phyloP scores from a whole-genome alignment of 1,140 invertebrate genomes.

The Ganaspis sp. region DNA sequence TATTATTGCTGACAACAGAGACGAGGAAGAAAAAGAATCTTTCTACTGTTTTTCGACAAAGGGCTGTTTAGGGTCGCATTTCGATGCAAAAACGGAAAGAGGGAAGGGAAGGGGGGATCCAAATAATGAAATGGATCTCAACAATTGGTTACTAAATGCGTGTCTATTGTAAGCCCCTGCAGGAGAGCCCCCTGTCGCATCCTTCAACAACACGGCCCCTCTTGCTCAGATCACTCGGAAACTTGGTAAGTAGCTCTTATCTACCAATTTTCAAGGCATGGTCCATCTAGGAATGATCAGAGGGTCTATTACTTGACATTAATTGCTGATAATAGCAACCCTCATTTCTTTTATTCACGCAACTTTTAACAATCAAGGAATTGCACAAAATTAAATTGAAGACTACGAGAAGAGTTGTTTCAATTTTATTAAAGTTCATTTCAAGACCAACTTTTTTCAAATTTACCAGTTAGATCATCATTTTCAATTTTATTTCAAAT shows the following conservation, averaged over 20 bases:
- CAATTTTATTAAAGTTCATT: too few species aligned
- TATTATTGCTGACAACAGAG: constrained; percentile 5
- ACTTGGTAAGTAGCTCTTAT: constrained; percentile 79
- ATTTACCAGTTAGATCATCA: too few species aligned
- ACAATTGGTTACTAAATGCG: constrained; percentile 77
- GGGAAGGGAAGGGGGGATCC: constrained; percentile 35
- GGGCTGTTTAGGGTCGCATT: constrained; percentile 38
- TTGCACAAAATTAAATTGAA: neutral
- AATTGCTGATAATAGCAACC: constrained; percentile 33
- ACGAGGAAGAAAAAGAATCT: neutral
- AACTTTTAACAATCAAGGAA: neutral
- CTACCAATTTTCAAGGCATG: constrained; percentile 60
- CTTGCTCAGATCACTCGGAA: constrained; percentile 82
- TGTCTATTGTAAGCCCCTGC: constrained; percentile 76
- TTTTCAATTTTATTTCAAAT: too few species aligned
- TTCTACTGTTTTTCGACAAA: neutral
- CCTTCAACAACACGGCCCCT: constrained; percentile 82
- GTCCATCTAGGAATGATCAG: constrained; percentile 63
- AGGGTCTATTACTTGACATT: constrained; percentile 55
- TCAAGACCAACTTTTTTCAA: too few species aligned
- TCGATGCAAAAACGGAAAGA: constrained; percentile 35
- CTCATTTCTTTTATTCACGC: neutral
- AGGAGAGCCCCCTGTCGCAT: constrained; percentile 81
- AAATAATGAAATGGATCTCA: constrained; percentile 59
- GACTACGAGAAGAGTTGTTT: too few species aligned